Evolutionary conservation across 2,888 invertebrate species (phyloP).

Genomic region (Temnothorax rugatulus): DNA sequence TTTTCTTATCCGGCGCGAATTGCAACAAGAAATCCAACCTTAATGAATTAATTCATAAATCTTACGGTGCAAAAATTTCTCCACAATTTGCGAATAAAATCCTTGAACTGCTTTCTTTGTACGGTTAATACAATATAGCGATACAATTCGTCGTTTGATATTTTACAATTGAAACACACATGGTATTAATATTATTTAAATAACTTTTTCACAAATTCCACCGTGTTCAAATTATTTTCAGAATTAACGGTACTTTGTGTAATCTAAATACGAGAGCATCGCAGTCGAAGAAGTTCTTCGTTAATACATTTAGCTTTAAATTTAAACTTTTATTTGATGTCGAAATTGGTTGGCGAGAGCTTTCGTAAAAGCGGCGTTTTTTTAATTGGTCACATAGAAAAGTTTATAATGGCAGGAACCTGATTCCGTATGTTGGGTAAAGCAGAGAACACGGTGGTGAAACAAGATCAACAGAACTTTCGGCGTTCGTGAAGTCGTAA

Average conservation of each 20-base stretch:
- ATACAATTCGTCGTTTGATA: neutral
- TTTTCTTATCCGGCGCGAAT: slow-evolving; percentile 17
- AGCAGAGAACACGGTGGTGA: neutral
- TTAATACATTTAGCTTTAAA: slow-evolving; percentile 40
- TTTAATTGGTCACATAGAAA: slow-evolving; percentile 50
- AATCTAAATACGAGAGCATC: slow-evolving; percentile 25
- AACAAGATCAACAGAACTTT: slow-evolving; percentile 39
- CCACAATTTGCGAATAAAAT: slow-evolving; percentile 8
- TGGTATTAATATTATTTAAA: neutral
- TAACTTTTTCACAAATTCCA: neutral
- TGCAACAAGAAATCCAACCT: slow-evolving; percentile 22
- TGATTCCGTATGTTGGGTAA: slow-evolving; percentile 15
- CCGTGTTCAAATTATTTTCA: neutral
- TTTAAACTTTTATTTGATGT: slow-evolving; percentile 50
- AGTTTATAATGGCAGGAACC: slow-evolving; percentile 36
- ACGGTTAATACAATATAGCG: neutral
- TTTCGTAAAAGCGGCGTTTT: slow-evolving; percentile 15
- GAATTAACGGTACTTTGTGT: neutral
- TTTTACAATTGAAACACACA: neutral
- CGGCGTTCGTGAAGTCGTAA: neutral
- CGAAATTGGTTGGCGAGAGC: neutral
- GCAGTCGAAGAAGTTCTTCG: slow-evolving; percentile 26
- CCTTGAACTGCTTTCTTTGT: neutral
- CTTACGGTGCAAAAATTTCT: slow-evolving; percentile 6
- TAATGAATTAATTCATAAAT: slow-evolving; percentile 56